Base-by-base conservation (phyloP, 2,797 vertebrate species). In the Echiichthys vipera region DNA sequence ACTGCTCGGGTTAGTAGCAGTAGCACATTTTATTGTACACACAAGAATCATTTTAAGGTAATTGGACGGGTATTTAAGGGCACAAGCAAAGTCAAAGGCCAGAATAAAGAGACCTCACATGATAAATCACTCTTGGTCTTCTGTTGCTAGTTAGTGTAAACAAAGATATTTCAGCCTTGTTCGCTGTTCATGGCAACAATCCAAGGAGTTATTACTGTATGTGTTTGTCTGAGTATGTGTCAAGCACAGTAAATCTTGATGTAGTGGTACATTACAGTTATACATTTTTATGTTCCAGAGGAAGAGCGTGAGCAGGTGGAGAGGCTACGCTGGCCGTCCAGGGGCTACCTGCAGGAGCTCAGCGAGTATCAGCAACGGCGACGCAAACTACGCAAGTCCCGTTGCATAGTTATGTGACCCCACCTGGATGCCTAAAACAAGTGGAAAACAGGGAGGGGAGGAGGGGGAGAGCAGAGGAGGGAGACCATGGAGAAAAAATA, bases 281-380 rank as follows among this genome's bases (percentile, higher is more conserved):
- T 65, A 9, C 55, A 40, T 22, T 13, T 80, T 32, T 81, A 51
- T 78, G 58, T 82, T 90, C 4, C 89, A 99, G 98, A 95, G 78
- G 97, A 99, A 88, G 97, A 99, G 89, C 95, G 96, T 0, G 95
- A 95, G 77, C 97, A 98, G 80, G 95, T 99, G 55, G 97, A 99
- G 89, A 93, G 93, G 85, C 94, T 98, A 61, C 94, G 97, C 50
- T 99, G 97, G 98, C 98, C 98, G 0, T 98, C 97, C 64, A 93
- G 94, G 75, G 83, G 96, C 37, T 99, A 99, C 90, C 93, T 99
- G 91, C 97, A 97, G 93, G 96, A 99, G 92, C 96, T 99, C 68
- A 96, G 95, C 2, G 97, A 98, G 66, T 99, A 98, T 91, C 96
- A 97, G 92, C 96, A 96, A 88, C 95, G 94, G 71, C 94, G 97